Evolutionary conservation across 2,797 vertebrate genomes (phyloP), one percentile per base, ranked within the genome.

Genomic region (Carapus acus): DNA sequence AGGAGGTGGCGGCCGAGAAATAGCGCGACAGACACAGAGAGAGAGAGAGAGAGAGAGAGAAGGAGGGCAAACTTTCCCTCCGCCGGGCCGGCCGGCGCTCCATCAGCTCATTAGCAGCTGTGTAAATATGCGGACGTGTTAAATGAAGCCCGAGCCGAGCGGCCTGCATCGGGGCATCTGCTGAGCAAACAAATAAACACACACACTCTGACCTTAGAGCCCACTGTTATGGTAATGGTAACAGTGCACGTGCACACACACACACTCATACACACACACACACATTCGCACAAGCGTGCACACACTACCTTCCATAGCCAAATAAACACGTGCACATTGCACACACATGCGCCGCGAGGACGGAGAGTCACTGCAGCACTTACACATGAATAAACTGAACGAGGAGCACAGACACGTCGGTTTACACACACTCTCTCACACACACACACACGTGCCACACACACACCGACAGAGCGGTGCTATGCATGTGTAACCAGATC

Each of bases 111-210:
- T 70, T 78, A 76, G 73, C 85, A 87, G 83, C 78, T 86, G 86
- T 82, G 74, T 82, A 85, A 86, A 87, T 63, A 86, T 70, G 60
- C 74, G 69, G 65, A 78, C 65, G 77, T 82, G 77, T 78, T 79
- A 81, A 82, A 77, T 83, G 76, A 80, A 61, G 73, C 62, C 24
- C 9, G 24, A 27, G 24, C 9, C 44, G 63, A 69, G 73, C 66
- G 62, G 48, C 76, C 73, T 68, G 80, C 62, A 83, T 84, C 64
- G 72, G 75, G 82, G 78, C 66, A 77, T 81, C 71, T 75, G 66
- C 72, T 68, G 67, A 46, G 51, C 69, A 82, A 83, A 79, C 76
- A 87, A 85, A 86, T 78, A 86, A 86, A 84, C 80, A 85, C 62
- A 67, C 54, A 51, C 55, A 54, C 69, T 58, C 65, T 64, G 71